phyloP scores from a whole-genome alignment of 1,140 invertebrate species.

The Dendrolimus punctatus region DNA sequence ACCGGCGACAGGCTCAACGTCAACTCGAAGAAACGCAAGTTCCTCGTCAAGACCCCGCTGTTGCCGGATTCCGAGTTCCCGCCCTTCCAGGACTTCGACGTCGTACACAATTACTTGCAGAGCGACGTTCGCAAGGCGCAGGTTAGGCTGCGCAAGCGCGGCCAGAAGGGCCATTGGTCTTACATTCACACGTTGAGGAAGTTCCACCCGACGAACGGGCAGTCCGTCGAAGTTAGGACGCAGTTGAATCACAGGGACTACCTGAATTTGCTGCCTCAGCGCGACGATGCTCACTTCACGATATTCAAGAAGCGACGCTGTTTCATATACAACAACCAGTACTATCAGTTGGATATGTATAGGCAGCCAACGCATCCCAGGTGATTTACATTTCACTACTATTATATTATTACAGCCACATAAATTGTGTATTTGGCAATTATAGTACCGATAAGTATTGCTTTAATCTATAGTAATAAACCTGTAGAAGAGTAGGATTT shows the following conservation, averaged over 20 bases:
- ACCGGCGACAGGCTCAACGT: slow-evolving; percentile 91
- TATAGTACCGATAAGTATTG: too few species aligned
- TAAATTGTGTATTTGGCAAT: too few species aligned
- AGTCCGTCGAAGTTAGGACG: slow-evolving; percentile 96
- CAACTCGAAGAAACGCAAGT: slow-evolving; percentile 95
- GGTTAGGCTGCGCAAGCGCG: slow-evolving; percentile 93
- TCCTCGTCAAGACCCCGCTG: slow-evolving; percentile 85
- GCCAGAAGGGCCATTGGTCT: slow-evolving; percentile 90
- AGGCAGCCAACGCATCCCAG: slow-evolving; percentile 93
- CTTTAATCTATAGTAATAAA: too few species aligned
- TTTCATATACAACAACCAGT: slow-evolving; percentile 98
- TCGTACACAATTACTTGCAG: slow-evolving; percentile 97
- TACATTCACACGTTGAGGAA: slow-evolving; percentile 96
- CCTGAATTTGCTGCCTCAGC: slow-evolving; percentile 91
- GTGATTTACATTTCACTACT: slow-evolving; percentile 64
- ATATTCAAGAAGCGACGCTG: slow-evolving; percentile 96
- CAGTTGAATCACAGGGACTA: slow-evolving; percentile 96
- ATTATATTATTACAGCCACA: slow-evolving; percentile 1
- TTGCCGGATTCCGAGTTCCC: slow-evolving; percentile 86
- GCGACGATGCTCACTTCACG: slow-evolving; percentile 94
- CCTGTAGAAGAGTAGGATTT: too few species aligned
- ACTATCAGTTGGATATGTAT: slow-evolving; percentile 98
- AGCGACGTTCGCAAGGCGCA: slow-evolving; percentile 91
- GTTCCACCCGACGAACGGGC: slow-evolving; percentile 84
- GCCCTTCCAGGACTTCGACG: slow-evolving; percentile 97